Percentiles rank a stretch among this genome's conserved stretches.
Evolutionary conservation across 1,140 invertebrate genomes (phyloP).

Genomic region (Melitaea cinxia): DNA sequence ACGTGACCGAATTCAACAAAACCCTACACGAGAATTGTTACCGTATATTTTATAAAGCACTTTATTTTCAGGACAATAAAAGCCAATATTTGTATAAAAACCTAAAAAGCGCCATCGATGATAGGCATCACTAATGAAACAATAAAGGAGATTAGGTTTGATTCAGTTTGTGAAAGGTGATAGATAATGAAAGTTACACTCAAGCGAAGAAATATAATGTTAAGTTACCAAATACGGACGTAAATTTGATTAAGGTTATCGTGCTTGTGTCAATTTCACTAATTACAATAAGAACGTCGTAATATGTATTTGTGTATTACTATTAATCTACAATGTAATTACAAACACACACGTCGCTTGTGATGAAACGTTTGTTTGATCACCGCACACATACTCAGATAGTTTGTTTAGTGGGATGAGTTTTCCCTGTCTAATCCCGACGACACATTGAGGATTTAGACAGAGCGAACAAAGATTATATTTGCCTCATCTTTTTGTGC

Average conservation of each 20-base stretch:
- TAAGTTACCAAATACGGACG: too few species aligned
- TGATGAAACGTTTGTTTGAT: neutral
- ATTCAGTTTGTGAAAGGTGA: neutral
- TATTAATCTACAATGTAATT: constrained; percentile 5
- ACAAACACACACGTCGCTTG: neutral
- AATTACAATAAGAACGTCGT: neutral
- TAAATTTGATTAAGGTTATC: too few species aligned
- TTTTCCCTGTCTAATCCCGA: neutral
- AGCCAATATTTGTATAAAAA: neutral
- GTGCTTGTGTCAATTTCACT: neutral
- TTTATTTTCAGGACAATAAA: constrained; percentile 11
- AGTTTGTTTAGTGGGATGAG: constrained; percentile 7
- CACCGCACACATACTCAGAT: neutral
- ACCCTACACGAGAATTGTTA: constrained; percentile 5
- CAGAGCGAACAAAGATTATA: too few species aligned
- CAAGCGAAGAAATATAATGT: neutral
- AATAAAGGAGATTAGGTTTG: neutral
- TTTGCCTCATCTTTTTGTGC: too few species aligned
- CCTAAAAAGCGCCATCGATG: neutral
- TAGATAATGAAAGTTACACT: neutral
- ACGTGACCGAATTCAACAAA: constrained; percentile 22
- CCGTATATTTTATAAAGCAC: constrained; percentile 15
- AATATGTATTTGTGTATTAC: neutral
- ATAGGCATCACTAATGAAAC: neutral
- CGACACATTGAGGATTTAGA: neutral